phyloP scores from a whole-genome alignment of 2,113 vertebrate genomes.

The Australoheros scitulus region DNA sequence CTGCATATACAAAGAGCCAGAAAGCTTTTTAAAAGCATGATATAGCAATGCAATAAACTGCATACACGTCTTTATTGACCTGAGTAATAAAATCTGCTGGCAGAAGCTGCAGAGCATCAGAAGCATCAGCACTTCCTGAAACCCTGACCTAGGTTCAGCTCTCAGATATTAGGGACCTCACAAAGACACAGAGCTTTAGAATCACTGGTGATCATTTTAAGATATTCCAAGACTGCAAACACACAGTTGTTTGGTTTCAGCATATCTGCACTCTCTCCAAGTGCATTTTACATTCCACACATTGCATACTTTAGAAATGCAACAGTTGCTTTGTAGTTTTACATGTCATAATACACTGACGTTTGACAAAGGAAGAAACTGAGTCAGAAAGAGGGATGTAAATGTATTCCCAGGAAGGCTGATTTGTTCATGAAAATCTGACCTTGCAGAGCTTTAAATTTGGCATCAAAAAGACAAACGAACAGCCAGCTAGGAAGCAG shows the following conservation, averaged over 20 bases:
- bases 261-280: too few species aligned
- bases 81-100: neutral
- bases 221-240: neutral
- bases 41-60: neutral
- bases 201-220: neutral
- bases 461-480: neutral
- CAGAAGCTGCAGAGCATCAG: conserved; percentile 25
- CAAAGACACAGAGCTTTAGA: neutral
- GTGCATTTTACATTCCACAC: neutral
- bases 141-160: neutral
- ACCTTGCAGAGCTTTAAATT: neutral
- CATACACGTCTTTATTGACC: neutral
- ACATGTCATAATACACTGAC: neutral
- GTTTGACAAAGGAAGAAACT: neutral
- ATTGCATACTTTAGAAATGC: neutral
- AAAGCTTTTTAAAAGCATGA: neutral
- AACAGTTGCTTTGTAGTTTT: neutral
- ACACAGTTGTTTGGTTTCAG: neutral
- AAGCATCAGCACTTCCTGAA: conserved; percentile 5
- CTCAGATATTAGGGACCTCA: neutral
- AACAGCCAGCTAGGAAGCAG: conserved; percentile 1
- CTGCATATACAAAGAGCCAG: neutral
- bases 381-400: neutral
- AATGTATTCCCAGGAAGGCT: neutral
- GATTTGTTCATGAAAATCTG: neutral